Conservation (phyloP, 2,113 vertebrate species). For the Microcebus griseorufus region DNA sequence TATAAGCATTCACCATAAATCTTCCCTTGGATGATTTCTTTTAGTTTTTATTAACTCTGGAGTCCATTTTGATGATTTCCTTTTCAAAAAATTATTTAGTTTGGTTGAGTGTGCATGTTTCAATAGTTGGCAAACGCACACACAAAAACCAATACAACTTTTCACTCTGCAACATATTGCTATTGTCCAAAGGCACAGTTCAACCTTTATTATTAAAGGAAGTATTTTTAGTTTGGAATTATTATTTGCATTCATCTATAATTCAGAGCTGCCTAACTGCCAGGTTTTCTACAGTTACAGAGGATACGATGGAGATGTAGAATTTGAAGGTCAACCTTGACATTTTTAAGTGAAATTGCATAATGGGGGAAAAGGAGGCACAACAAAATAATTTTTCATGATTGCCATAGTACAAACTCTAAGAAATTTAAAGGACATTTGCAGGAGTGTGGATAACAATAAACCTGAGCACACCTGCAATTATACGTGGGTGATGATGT, state of each 20-base stretch:
- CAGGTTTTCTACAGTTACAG: not conserved
- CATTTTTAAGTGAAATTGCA: not conserved
- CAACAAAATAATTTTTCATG: not conserved
- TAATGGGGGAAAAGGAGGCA: rapidly evolving
- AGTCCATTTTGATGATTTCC: not conserved
- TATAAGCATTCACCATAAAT: not conserved
- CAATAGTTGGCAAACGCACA: not conserved
- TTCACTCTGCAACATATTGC: not conserved
- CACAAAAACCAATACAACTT: not conserved
- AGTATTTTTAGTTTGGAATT: not conserved
- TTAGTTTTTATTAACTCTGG: not conserved
- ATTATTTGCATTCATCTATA: not conserved
- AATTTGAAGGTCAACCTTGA: not conserved
- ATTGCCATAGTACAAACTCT: rapidly evolving
- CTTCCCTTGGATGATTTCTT: not conserved
- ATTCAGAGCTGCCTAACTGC: not conserved
- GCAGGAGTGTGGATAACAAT: rapidly evolving
- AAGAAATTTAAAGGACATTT: not conserved
- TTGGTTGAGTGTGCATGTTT: not conserved
- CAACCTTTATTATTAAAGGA: not conserved
- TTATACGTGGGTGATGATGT: rapidly evolving
- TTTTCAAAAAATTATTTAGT: not conserved
- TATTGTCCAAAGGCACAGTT: not conserved
- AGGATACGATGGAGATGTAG: not conserved
- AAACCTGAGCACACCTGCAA: rapidly evolving